phyloP scores from a whole-genome alignment of 2,797 vertebrate genomes.

The Coccyzus lansbergi region DNA sequence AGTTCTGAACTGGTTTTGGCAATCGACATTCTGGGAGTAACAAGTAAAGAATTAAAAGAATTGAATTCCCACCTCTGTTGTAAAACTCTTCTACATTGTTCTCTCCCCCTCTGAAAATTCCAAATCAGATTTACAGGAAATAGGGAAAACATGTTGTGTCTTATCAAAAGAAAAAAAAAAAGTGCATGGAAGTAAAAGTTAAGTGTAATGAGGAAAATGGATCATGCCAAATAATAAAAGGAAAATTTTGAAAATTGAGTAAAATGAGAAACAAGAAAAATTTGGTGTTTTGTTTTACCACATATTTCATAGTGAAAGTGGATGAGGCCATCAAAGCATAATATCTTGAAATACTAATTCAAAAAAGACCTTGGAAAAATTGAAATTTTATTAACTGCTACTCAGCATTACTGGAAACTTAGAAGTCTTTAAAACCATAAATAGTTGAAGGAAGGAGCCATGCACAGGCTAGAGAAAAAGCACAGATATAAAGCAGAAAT shows the following conservation, averaged over 20 bases:
- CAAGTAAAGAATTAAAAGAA: background rate
- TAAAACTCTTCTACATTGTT: background rate
- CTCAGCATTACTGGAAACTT: background rate
- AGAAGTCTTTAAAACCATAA: background rate
- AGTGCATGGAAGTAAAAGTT: background rate
- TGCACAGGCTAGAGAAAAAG: background rate
- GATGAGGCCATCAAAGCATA: background rate
- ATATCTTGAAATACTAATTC: background rate
- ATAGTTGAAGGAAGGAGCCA: background rate
- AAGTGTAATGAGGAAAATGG: background rate
- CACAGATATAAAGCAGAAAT: background rate
- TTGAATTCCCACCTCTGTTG: background rate
- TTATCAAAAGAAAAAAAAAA: background rate
- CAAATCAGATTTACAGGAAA: background rate
- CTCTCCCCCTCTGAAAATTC: background rate
- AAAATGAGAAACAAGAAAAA: background rate
- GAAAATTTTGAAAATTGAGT: background rate
- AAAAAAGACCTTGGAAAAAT: background rate
- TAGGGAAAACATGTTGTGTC: background rate
- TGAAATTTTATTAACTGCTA: background rate
- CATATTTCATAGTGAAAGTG: background rate
- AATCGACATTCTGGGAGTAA: background rate
- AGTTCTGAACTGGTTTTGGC: background rate
- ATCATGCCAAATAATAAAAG: background rate
- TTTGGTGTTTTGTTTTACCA: background rate